These are phyloP conservation scores for Orcinus orca DNA, from an alignment of 2,113 vertebrate species.

Conservation along the genomic window DNA sequence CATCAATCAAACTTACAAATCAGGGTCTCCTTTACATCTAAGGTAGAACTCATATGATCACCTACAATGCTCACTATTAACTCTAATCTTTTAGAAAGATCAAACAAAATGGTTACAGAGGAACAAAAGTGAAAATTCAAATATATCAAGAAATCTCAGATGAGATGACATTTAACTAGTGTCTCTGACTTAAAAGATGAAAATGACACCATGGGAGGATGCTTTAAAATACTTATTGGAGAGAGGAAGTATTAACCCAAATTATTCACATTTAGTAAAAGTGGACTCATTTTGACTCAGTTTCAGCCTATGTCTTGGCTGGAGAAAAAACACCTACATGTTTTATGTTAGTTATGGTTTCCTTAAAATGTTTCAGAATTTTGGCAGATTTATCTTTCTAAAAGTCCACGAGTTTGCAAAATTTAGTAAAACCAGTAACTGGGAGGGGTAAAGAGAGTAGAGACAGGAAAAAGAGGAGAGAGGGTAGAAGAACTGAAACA, in stretches of 20 bases:
- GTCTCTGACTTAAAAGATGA: not conserved
- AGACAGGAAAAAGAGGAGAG: conserved; percentile 16
- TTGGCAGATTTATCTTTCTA: conserved; percentile 47
- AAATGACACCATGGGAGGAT: not conserved
- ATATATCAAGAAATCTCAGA: not conserved
- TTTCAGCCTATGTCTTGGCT: not conserved
- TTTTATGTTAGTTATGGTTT: conserved; percentile 69
- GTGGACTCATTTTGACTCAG: not conserved
- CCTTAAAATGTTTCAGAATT: conserved; percentile 53
- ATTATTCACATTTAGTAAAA: conserved; percentile 10
- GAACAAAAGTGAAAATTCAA: not conserved
- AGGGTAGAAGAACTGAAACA: conserved; percentile 15
- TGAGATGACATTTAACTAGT: not conserved
- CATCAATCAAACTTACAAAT: not conserved
- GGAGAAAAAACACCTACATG: not conserved
- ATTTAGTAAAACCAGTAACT: not conserved
- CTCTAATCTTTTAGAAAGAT: not conserved
- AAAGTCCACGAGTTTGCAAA: conserved; percentile 45
- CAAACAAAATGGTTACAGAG: not conserved
- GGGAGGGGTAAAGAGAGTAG: not conserved
- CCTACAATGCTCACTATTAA: not conserved
- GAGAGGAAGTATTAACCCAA: not conserved
- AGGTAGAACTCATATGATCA: not conserved
- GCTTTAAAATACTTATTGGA: not conserved
- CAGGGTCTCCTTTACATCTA: not conserved